Evolutionary conservation across 2,797 vertebrate genomes (phyloP), one percentile per base, ranked within the genome.

Genomic region (Phyllotis vaccarum): DNA sequence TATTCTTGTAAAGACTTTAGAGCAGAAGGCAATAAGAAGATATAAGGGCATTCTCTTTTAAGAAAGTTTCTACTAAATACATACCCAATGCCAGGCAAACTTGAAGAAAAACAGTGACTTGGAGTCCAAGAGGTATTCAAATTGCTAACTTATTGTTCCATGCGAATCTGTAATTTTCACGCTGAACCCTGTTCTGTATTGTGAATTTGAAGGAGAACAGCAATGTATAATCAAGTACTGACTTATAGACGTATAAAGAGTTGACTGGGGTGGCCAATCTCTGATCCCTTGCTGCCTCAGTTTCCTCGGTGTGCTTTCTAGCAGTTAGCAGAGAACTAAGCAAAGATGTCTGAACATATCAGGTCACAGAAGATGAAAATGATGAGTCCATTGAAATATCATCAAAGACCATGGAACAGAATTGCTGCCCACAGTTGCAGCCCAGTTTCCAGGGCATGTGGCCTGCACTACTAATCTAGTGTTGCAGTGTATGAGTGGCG

Each of bases 351-450:
- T 2, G 99, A 99, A 97, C 99, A 99, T 96, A 99, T 99, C 99
- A 99, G 72, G 99, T 99, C 94, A 99, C 99, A 0, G 99, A 99
- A 97, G 99, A 99, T 90, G 99, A 99, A 97, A 99, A 98, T n/a
- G 99, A 99, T n/a, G 99, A 99, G 96, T 99, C 99, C 62, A 99
- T 99, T 98, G 99, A 99, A 98, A 99, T 99, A 95, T 99, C 99
- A 0, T 99, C 99, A 0, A 99, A 97, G 99, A 99, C 66, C 99
- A 99, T n/a, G 99, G 99, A 37, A 99, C 99, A 0, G 99, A 99
- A 19, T 97, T 99, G 93, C 98, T 99, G 6, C 99, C 99, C 24
- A 99, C 99, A 0, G 99, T 99, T 0, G 99, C 99, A 0, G 99
- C 99, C 8, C 99, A 99, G 98, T 99, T 99, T 90, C 99, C 99